phyloP scores from a whole-genome alignment of 2,888 invertebrate genomes.

The Drosophila merina region DNA sequence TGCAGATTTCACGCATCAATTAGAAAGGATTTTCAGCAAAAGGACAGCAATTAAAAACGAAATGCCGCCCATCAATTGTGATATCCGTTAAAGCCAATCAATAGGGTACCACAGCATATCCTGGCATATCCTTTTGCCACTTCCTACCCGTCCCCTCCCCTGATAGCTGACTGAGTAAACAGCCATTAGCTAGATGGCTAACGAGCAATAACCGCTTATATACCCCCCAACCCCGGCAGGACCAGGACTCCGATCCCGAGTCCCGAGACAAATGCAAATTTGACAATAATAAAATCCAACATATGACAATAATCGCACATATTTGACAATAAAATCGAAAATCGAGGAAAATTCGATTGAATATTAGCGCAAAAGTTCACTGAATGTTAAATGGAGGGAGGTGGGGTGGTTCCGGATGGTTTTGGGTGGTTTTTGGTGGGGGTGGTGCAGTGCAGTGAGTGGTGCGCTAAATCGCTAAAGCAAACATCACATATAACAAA shows the following conservation, averaged over 20 bases:
- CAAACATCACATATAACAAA: conserved; percentile 64
- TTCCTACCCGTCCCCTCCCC: conserved; percentile 5
- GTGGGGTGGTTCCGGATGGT: not conserved
- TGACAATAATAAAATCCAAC: conserved; percentile 77
- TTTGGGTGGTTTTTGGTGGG: not conserved
- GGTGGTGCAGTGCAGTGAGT: conserved; percentile 1
- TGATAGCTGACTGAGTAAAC: conserved; percentile 35
- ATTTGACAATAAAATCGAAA: conserved; percentile 74
- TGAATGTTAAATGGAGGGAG: conserved; percentile 8
- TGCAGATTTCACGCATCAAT: conserved; percentile 9
- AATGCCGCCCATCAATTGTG: conserved; percentile 64
- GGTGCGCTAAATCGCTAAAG: conserved; percentile 60
- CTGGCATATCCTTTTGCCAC: conserved; percentile 6
- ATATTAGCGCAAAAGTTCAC: conserved; percentile 41
- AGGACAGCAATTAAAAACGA: conserved; percentile 55
- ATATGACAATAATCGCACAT: conserved; percentile 78
- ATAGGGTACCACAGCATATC: conserved; percentile 37
- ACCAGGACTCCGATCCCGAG: conserved; percentile 22
- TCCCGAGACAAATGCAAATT: conserved; percentile 67
- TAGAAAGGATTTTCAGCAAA: conserved; percentile 31
- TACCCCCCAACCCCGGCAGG: conserved; percentile 5
- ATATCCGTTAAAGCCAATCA: conserved; percentile 54
- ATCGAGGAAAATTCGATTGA: conserved; percentile 58
- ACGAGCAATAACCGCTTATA: conserved; percentile 58
- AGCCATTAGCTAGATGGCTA: conserved; percentile 63